Evolutionary conservation across 1,140 invertebrate genomes (phyloP), one percentile per base, ranked within the genome.

Genomic region (Spodoptera litura): DNA sequence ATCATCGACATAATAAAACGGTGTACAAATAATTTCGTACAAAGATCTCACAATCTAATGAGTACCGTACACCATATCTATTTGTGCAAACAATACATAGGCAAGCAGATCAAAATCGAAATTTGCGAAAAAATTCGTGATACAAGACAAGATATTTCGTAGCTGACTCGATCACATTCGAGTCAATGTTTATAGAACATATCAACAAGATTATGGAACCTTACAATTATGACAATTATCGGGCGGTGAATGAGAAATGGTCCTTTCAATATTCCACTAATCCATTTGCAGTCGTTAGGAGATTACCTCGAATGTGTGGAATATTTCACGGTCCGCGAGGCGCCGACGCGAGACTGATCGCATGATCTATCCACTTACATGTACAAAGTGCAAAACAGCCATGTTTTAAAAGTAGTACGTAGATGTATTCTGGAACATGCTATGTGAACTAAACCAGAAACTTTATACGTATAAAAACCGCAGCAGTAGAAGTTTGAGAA

Each of bases 161-260:
- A 53, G 77, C 27, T 70, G 20, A 20, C 20, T 1, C 20, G 20
- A 20, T 20, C 20, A 58, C 62, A 59, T 59, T 71, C 80, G 76
- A 82, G 27, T 83, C 77, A 78, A 75, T 83, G 82, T 90, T 87
- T 88, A 81, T 53, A 74, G 52, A 82, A 85, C 53, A 44, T 61
- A 86, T 91, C 78, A 85, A 56, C 55, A 52, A n/a, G 13, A 68
- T 83, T 84, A 84, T 84, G 78, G 83, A 83, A 85, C 85, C 85
- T 85, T 87, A 77, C 85, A 85, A 91, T 88, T 87, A 88, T 82
- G 58, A 62, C 83, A 82, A 87, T 91, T 88, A 90, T 83, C 77
- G 73, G 49, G 51, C n/a, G 75, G 74, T 10, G 49, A 68, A 80
- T 80, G 78, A 76, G 75, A 85, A 81, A 61, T 51, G 51, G 58